Evolutionary conservation across 1,140 invertebrate genomes (phyloP), one percentile per base, ranked within the genome.

Genomic region (Thaumetopoea pityocampa): DNA sequence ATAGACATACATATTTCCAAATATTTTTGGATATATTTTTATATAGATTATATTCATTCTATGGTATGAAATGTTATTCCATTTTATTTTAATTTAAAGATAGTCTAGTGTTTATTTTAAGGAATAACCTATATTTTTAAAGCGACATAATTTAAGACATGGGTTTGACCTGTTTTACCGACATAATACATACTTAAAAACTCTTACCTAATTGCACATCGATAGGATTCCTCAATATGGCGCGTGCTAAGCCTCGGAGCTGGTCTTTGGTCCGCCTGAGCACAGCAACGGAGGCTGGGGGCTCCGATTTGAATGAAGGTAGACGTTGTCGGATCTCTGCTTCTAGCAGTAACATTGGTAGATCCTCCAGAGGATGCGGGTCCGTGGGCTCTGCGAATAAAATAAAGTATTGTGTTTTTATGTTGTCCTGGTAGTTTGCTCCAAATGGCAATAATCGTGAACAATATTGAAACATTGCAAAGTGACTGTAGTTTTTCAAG

Each of bases 171-270:
- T n/a, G n/a, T n/a, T n/a, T n/a, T n/a, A n/a, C n/a, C n/a, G n/a
- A n/a, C n/a, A n/a, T n/a, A n/a, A n/a, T n/a, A n/a, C n/a, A n/a
- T n/a, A n/a, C n/a, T n/a, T n/a, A 15, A 23, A 12, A 9, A 20
- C 0, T 44, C 56, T 59, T 22, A 81, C 71, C 79, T 8, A 82
- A 37, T 22, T 83, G 72, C 5, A 56, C 18, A 26, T 76, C 67
- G 2, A 80, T 66, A 1, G 78, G 73, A 3, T 67, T 55, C 43
- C 69, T 58, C 19, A 81, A 32, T 28, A 81, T 59, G 0, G 46
- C 55, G 12, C 61, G 57, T 0, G 73, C 67, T 0, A 81, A 61
- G 0, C 29, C 35, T 2, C 58, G 49, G 3, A 81, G 45, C n/a
- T 56, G 56, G 7, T 74, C 65, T 7, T 52, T 48, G 3, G 58